phyloP scores from a whole-genome alignment of 2,797 vertebrate genomes.

The Epinephelus awoara region DNA sequence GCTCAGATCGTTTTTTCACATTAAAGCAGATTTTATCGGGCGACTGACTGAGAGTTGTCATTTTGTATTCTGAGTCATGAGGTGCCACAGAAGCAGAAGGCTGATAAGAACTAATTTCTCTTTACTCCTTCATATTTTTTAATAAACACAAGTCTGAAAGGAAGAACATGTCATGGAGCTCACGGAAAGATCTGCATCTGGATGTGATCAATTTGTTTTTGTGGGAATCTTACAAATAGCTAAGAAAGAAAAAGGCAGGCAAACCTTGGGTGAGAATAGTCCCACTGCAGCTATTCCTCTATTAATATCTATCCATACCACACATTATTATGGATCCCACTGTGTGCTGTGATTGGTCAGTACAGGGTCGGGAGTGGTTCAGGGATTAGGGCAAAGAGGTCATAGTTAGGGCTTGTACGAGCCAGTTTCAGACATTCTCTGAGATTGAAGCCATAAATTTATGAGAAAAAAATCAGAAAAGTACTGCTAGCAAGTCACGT shows the following conservation, averaged over 20 bases:
- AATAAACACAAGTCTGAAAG: slow-evolving; percentile 11
- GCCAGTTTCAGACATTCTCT: too few relatives aligned
- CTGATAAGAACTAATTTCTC: slow-evolving; percentile 11
- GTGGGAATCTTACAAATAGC: neutral
- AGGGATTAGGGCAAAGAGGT: too few relatives aligned
- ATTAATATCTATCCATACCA: too few relatives aligned
- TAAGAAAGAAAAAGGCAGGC: neutral
- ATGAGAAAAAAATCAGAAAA: too few relatives aligned
- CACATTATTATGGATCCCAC: too few relatives aligned
- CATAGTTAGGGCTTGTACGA: too few relatives aligned
- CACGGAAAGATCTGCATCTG: neutral
- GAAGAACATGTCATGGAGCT: neutral
- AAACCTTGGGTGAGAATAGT: too few relatives aligned
- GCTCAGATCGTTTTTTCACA: slow-evolving; percentile 5
- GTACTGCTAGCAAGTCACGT: too few relatives aligned
- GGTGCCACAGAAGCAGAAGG: slow-evolving; percentile 29
- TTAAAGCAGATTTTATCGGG: slow-evolving; percentile 28
- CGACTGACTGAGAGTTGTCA: neutral
- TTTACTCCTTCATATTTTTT: slow-evolving; percentile 11
- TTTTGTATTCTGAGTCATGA: slow-evolving; percentile 32
- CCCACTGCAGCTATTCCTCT: too few relatives aligned
- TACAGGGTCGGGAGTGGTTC: too few relatives aligned
- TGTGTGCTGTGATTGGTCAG: too few relatives aligned
- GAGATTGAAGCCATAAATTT: too few relatives aligned
- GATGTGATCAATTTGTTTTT: neutral